Evolutionary conservation across 1,140 invertebrate species (phyloP).

Genomic region (Ostrea edulis): DNA sequence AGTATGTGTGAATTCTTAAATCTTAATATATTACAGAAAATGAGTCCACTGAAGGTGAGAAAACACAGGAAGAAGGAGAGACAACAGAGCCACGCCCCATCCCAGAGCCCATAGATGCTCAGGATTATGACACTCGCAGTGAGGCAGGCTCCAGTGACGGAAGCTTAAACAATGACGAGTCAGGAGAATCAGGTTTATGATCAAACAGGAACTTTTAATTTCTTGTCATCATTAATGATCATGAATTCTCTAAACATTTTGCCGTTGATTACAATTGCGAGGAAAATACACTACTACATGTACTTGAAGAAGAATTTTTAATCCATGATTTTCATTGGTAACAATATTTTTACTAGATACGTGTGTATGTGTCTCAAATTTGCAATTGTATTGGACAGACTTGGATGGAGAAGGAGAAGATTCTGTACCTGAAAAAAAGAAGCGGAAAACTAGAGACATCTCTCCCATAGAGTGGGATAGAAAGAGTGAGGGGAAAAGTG

Average conservation of each 20-base stretch:
- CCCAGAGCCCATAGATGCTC: conserved; percentile 49
- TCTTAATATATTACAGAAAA: conserved; percentile 57
- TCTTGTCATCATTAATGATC: too few relatives aligned
- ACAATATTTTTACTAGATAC: neutral
- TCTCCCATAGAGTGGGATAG: conserved; percentile 77
- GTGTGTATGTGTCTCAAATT: neutral
- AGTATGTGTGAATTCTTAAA: neutral
- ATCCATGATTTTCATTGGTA: too few relatives aligned
- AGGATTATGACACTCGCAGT: conserved; percentile 75
- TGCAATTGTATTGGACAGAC: conserved; percentile 41
- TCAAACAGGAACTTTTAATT: too few relatives aligned
- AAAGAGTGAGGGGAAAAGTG: conserved; percentile 64
- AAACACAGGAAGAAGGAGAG: conserved; percentile 28
- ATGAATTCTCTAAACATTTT: too few relatives aligned
- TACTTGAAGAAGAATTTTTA: too few relatives aligned
- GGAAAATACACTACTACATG: too few relatives aligned
- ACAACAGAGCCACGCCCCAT: neutral
- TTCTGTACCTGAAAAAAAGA: conserved; percentile 56
- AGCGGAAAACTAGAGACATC: conserved; percentile 69
- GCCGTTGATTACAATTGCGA: too few relatives aligned
- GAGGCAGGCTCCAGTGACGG: conserved; percentile 69
- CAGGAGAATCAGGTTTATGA: conserved; percentile 47
- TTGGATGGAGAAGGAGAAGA: conserved; percentile 58
- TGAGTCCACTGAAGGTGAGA: conserved; percentile 49
- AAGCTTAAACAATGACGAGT: conserved; percentile 49